A percentile compares a stretch with the other conserved stretches of the same genome.
These are phyloP conservation scores for Crypturellus tataupa DNA, from an alignment of 2,797 vertebrate genomes.

Conservation along the genomic window DNA sequence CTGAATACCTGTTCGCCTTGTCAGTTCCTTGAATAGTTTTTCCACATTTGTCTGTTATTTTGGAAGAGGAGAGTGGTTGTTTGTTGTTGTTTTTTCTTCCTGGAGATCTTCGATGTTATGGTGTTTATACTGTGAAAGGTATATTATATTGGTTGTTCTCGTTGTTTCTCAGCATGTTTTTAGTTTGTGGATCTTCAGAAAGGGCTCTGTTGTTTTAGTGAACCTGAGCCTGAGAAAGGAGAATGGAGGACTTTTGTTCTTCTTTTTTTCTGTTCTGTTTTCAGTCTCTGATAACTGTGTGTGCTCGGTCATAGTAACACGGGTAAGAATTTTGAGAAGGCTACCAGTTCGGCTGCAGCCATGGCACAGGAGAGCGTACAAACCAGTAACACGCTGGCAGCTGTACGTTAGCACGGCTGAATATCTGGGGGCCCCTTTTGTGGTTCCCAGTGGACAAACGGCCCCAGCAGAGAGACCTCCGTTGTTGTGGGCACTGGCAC, in stretches of 20 bases:
- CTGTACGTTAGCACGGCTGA: rapidly evolving
- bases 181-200: neutral
- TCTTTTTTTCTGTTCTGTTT: neutral
- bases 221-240: neutral
- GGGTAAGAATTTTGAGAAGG: neutral
- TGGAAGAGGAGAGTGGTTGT: neutral
- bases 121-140: neutral
- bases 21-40: neutral
- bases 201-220: neutral
- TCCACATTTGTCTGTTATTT: rapidly evolving
- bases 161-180: neutral
- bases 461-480: neutral
- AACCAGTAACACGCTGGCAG: rapidly evolving
- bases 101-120: neutral
- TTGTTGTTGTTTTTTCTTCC: neutral
- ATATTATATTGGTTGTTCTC: neutral
- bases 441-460: rapidly evolving
- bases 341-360: neutral
- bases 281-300: neutral
- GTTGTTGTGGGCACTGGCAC: rapidly evolving
- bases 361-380: rapidly evolving
- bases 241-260: neutral
- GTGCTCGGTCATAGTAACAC: rapidly evolving
- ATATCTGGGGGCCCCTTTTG: neutral
- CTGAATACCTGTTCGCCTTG: neutral